Evolutionary conservation across 2,888 invertebrate genomes (phyloP).

Genomic region (Deladenus siricidicola): DNA sequence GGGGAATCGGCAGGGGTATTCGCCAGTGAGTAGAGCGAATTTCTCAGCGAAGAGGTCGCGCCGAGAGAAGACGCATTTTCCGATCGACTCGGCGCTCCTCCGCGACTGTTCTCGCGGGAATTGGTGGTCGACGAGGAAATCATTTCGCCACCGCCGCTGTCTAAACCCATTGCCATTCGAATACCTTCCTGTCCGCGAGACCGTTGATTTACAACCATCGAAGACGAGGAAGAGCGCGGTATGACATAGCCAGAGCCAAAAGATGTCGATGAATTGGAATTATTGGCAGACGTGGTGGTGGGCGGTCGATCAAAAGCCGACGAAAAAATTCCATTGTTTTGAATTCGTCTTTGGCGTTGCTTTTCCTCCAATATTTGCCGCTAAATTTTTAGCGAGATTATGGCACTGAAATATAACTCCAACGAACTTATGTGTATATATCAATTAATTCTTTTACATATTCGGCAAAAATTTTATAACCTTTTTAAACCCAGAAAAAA

Average conservation of each 20-base stretch:
- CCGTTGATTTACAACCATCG: not conserved
- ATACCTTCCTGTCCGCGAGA: not conserved
- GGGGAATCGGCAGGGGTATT: not conserved
- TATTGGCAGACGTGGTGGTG: not conserved
- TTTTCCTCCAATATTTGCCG: slow-evolving; percentile 48
- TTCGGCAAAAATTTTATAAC: too few relatives aligned
- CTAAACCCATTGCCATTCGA: not conserved
- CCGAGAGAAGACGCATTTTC: not conserved
- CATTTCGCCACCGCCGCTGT: not conserved
- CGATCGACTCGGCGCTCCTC: not conserved
- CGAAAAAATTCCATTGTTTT: slow-evolving; percentile 29
- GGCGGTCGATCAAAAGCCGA: not conserved
- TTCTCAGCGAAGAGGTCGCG: not conserved
- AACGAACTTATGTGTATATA: too few relatives aligned
- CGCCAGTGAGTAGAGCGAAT: slow-evolving; percentile 4
- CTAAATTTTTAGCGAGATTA: slow-evolving; percentile 34
- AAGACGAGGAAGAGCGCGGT: not conserved
- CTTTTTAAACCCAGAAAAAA: too few relatives aligned
- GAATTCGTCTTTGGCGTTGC: slow-evolving; percentile 41
- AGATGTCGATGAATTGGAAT: not conserved
- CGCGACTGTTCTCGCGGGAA: slow-evolving; percentile 4
- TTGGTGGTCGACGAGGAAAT: slow-evolving; percentile 19
- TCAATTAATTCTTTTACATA: not conserved
- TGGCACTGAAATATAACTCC: too few relatives aligned
- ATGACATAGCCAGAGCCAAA: not conserved